Percentiles rank a stretch among this genome's conserved stretches.
Evolutionary conservation across 2,113 vertebrate genomes (phyloP).

Genomic region (Triplophysa tibetana): DNA sequence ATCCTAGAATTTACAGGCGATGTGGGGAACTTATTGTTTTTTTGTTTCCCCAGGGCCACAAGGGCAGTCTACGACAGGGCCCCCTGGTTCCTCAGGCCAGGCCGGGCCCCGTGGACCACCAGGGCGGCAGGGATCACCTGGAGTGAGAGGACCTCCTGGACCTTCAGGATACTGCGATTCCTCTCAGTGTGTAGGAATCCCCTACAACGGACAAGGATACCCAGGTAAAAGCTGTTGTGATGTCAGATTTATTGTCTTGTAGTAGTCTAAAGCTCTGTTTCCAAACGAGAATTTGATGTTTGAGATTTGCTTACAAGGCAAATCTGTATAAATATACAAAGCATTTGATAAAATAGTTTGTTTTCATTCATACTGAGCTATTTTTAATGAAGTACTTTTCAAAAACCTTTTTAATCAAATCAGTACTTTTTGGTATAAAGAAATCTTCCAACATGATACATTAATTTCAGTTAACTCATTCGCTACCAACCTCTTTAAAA

Average conservation of each 20-base stretch:
- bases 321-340: no score
- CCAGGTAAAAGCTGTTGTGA: constrained; percentile 82
- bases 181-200: constrained; percentile 96
- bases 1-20: constrained; percentile 57
- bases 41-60: constrained; percentile 78
- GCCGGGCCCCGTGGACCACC: constrained; percentile 87
- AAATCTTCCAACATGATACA: no score
- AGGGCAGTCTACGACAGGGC: constrained; percentile 90
- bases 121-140: constrained; percentile 88
- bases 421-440: no score
- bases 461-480: no score
- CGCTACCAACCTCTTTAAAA: no score
- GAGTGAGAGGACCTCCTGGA: constrained; percentile 90
- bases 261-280: constrained; percentile 53
- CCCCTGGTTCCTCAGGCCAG: constrained; percentile 88
- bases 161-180: constrained; percentile 96
- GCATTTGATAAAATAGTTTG: no score
- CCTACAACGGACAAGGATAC: constrained; percentile 98
- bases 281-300: no score
- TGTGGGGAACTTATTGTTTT: constrained; percentile 55
- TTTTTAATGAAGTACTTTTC: no score
- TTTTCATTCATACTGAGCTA: no score
- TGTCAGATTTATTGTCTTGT: constrained; percentile 8
- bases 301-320: no score
- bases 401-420: no score